These are phyloP conservation scores for Drosophila tripunctata DNA, from an alignment of 2,888 invertebrate genomes.

Conservation along the genomic window DNA sequence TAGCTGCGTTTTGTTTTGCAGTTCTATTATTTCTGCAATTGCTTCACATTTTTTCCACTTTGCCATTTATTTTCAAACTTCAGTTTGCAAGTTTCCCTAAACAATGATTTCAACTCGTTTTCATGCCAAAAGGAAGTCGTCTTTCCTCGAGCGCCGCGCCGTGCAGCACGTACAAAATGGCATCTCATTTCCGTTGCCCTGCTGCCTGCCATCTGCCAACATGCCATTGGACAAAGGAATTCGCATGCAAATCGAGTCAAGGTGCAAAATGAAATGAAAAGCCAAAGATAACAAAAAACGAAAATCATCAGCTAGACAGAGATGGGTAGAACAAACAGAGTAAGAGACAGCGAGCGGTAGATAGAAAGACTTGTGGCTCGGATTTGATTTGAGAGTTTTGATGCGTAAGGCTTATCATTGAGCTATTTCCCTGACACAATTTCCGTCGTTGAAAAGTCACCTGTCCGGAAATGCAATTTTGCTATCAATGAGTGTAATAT, in stretches of 20 bases:
- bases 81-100: conserved; percentile 32
- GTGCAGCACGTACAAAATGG: conserved; percentile 47
- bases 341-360: background rate
- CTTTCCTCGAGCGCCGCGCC: conserved; percentile 17
- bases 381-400: conserved; percentile 15
- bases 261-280: conserved; percentile 37
- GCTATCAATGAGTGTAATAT: conserved; percentile 35
- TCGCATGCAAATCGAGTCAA: conserved; percentile 47
- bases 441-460: conserved; percentile 34
- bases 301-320: background rate
- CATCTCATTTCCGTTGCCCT: conserved; percentile 48
- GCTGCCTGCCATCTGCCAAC: too few species aligned
- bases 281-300: conserved; percentile 13
- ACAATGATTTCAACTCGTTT: conserved; percentile 34
- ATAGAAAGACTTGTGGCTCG: conserved; percentile 1
- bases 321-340: background rate
- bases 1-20: conserved; percentile 20
- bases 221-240: conserved; percentile 30
- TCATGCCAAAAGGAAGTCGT: conserved; percentile 1
- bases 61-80: conserved; percentile 16
- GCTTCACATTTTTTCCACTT: conserved; percentile 5
- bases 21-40: conserved; percentile 22
- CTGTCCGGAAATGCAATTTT: conserved; percentile 47
- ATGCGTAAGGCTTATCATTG: background rate
- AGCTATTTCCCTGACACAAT: conserved; percentile 25